Percentiles rank a stretch among this genome's conserved stretches.
These are phyloP conservation scores for Serrognathus titanus DNA, from an alignment of 2,888 invertebrate genomes.

Conservation along the genomic window DNA sequence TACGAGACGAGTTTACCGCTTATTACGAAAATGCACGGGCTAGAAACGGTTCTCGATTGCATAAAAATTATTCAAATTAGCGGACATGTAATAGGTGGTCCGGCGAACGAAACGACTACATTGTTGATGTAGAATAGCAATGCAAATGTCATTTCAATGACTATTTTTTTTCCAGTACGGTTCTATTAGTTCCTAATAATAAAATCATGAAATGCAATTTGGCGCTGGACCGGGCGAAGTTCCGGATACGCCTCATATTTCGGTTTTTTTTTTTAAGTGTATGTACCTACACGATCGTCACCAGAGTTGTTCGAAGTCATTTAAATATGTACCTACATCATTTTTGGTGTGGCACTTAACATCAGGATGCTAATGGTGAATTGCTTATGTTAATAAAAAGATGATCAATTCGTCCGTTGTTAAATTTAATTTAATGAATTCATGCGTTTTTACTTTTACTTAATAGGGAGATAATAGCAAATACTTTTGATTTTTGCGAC, in stretches of 20 bases:
- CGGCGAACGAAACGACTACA: not conserved
- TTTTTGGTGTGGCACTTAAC: no score
- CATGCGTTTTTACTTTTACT: no score
- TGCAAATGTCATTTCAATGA: not conserved
- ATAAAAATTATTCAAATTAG: constrained; percentile 9
- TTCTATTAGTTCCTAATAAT: not conserved
- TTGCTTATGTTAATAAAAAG: no score
- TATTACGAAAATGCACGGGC: constrained; percentile 2
- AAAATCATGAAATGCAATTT: constrained; percentile 1
- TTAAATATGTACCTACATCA: not conserved
- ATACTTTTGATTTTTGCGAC: no score
- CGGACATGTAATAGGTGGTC: constrained; percentile 7
- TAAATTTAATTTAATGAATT: no score
- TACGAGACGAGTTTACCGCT: not conserved
- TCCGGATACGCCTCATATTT: constrained; percentile 5
- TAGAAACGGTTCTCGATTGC: constrained; percentile 4
- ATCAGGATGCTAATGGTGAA: no score
- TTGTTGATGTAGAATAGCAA: not conserved
- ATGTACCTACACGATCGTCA: no score
- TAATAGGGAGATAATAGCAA: no score
- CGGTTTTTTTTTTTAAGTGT: no score
- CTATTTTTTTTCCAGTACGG: not conserved
- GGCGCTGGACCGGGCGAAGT: not conserved
- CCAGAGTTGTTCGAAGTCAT: no score
- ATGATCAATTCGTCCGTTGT: no score